Evolutionary conservation across 2,888 invertebrate species (phyloP), one percentile per base, ranked within the genome.

Genomic region (Erebia ligea): DNA sequence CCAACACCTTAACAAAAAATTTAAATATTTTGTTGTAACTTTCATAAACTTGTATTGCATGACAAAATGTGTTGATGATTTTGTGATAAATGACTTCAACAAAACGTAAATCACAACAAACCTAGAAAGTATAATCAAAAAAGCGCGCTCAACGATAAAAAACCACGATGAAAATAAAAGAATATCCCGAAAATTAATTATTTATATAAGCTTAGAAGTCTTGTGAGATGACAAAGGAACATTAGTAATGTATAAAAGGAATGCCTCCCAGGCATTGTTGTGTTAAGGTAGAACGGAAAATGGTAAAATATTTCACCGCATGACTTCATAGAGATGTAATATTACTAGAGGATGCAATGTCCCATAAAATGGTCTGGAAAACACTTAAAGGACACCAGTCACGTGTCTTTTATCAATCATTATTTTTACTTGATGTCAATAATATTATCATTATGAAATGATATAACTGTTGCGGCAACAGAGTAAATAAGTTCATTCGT

Each of bases 201-300:
- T 73, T 73, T 70, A 70, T 73, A 70, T 69, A 69, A 67, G 70
- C 70, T 73, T 59, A 73, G 68, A 70, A 68, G 73, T 71, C 73
- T 73, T 71, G 73, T 66, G 73, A 70, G 73, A 73, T 70, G 68
- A 73, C 73, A 71, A 73, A 71, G 68, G 70, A 70, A 73, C 73
- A 69, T 73, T 73, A 73, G 65, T 70, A 70, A 72, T 72, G 70
- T 70, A 70, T 72, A 72, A 64, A 68, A 59, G 65, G 68, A 68
- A 68, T 68, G 63, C 56, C 71, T 69, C 50, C 21, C 56, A 64
- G 72, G 59, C 70, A 70, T 71, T 71, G 68, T 62, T 73, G 67
- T 71, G 70, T 70, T 72, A 62, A 66, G 67, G 67, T 70, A 70
- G 59, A 68, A 72, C 67, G 67, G 58, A 67, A 72, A 70, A 73